A percentile compares a stretch with the other conserved stretches of the same genome.
These are phyloP conservation scores for Liopterus haemorrhoidalis DNA, from an alignment of 2,888 invertebrate species.

Conservation along the genomic window DNA sequence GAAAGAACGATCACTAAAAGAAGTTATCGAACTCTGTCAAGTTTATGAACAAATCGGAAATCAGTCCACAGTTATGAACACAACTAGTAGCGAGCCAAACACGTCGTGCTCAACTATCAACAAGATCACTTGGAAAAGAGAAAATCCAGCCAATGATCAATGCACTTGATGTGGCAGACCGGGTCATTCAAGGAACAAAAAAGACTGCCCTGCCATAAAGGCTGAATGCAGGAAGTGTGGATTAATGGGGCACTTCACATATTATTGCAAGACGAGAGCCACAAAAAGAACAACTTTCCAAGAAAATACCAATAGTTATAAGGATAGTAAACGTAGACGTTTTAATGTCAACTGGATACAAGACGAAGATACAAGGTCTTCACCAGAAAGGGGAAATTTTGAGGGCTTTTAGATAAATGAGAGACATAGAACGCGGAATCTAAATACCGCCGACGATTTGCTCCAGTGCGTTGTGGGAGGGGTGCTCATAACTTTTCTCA, in stretches of 20 bases:
- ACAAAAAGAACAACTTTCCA: slow-evolving; percentile 13
- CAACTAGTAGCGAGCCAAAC: not conserved
- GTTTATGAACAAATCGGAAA: slow-evolving; percentile 47
- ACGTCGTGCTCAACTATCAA: not conserved
- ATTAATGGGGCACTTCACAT: slow-evolving; percentile 23
- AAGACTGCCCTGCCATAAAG: slow-evolving; percentile 20
- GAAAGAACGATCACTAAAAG: slow-evolving; percentile 13
- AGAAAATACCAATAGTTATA: too few species aligned
- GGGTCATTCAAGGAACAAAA: slow-evolving; percentile 6
- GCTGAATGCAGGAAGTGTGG: slow-evolving; percentile 25
- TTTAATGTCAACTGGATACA: not conserved
- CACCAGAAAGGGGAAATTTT: not conserved
- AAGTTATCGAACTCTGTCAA: slow-evolving; percentile 19
- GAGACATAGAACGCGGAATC: too few species aligned
- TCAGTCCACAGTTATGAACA: slow-evolving; percentile 49
- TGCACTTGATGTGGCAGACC: slow-evolving; percentile 22
- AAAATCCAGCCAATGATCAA: not conserved
- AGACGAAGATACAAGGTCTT: not conserved
- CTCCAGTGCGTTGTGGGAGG: slow-evolving; percentile 26
- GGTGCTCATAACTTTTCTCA: slow-evolving; percentile 24
- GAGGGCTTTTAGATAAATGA: slow-evolving; percentile 15
- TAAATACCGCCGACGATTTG: too few species aligned
- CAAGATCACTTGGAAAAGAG: not conserved
- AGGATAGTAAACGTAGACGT: too few species aligned
- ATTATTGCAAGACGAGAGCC: slow-evolving; percentile 19